These are phyloP conservation scores for Brachyrhaphis roseni DNA, from an alignment of 2,797 vertebrate genomes.

Conservation along the genomic window DNA sequence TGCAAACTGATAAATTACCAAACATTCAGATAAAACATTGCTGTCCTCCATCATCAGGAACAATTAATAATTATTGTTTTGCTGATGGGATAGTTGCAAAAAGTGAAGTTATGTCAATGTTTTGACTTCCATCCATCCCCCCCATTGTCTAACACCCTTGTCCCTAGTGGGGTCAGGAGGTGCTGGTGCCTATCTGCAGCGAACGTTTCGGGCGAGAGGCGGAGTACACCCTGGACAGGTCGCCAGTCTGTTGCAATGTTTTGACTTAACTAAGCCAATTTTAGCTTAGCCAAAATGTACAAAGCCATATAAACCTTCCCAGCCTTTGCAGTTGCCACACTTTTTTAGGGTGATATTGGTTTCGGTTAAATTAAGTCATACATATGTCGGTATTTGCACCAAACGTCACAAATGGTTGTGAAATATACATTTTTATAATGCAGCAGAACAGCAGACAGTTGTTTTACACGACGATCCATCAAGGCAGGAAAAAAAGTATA, in stretches of 20 bases:
- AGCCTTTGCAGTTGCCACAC: not conserved
- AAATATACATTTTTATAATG: not conserved
- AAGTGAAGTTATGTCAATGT: not conserved
- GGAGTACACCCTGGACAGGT: accelerated
- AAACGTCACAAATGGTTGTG: not conserved
- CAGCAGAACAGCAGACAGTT: not conserved
- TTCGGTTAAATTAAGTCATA: not conserved
- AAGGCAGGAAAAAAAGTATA: not conserved
- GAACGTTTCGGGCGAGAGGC: no score
- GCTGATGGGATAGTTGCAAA: not conserved
- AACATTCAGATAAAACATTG: no score
- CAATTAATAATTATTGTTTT: not conserved
- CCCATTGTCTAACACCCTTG: no score
- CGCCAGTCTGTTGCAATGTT: not conserved
- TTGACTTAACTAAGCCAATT: not conserved
- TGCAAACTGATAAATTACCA: no score
- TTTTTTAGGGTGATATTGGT: not conserved
- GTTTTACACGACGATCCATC: not conserved
- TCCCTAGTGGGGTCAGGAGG: no score
- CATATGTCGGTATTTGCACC: not conserved
- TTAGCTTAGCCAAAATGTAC: not conserved
- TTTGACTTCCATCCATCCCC: not conserved
- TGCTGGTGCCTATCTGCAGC: no score
- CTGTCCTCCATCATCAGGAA: no score
- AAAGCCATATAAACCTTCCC: not conserved